Percentiles rank a stretch among this genome's conserved stretches.
phyloP scores from a whole-genome alignment of 1,140 invertebrate genomes.

The Harpegnathos saltator region DNA sequence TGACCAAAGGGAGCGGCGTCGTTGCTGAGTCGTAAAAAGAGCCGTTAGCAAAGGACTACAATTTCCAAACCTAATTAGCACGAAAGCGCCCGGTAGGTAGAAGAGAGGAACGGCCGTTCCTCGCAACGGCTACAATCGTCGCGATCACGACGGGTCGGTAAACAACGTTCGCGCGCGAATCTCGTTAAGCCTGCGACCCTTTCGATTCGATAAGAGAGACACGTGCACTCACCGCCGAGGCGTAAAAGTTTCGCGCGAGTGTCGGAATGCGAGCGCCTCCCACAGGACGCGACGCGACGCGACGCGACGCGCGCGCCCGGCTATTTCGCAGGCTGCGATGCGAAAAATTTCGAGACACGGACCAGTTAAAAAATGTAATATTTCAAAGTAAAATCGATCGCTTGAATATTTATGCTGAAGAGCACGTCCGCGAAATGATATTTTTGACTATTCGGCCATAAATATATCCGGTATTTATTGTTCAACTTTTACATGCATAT shows the following conservation, averaged over 20 bases:
- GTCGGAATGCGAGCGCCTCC: no score
- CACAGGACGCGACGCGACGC: background rate
- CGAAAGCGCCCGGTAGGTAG: background rate
- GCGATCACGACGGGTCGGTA: background rate
- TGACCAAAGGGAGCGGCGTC: background rate
- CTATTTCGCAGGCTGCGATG: background rate
- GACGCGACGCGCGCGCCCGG: background rate
- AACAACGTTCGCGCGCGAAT: slow-evolving; percentile 20
- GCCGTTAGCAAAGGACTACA: slow-evolving; percentile 20
- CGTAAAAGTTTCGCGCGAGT: background rate
- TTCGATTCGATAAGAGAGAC: background rate
- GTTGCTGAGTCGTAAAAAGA: slow-evolving; percentile 22
- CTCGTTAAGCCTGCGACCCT: slow-evolving; percentile 8
- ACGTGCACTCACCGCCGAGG: background rate
- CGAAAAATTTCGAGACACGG: slow-evolving; percentile 15
- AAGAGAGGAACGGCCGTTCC: slow-evolving; percentile 1
- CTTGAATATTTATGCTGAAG: slow-evolving; percentile 33
- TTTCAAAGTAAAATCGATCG: slow-evolving; percentile 49
- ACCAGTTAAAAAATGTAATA: slow-evolving; percentile 6
- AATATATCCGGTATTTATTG: slow-evolving; percentile 6
- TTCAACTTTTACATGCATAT: background rate
- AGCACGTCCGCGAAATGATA: background rate
- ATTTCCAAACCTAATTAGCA: slow-evolving; percentile 25
- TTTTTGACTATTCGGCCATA: slow-evolving; percentile 10
- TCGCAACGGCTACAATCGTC: background rate